Evolutionary conservation across 2,113 vertebrate species (phyloP), one percentile per base, ranked within the genome.

Genomic region (Pachyramphus minor): DNA sequence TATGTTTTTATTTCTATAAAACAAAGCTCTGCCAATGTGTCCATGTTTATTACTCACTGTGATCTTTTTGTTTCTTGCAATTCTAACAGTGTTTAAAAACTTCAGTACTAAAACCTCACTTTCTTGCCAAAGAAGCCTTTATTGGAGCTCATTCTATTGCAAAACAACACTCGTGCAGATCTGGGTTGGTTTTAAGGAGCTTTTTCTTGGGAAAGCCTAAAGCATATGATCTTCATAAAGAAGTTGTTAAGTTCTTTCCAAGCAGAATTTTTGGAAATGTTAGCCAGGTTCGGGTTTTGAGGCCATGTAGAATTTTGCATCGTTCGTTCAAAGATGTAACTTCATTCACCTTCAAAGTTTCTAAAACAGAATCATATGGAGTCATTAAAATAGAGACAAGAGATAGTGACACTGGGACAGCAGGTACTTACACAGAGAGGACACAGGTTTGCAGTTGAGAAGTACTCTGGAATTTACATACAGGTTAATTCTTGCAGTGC

Each of bases 1-100:
- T 95, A 92, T 60, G 93, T 87, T 95, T 96, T 92, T 90, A 88
- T 96, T 95, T 92, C 93, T 93, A 37, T 78, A 93, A 94, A 94
- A 92, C 95, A 95, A 93, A 97, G 71, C 77, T 82, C 83, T 96
- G 90, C 96, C 90, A 95, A 63, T 81, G 92, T 90, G 85, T 85
- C 88, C 88, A 0, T 95, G 66, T 95, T 93, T 94, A 85, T 94
- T 95, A 83, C 91, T 91, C 63, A 1, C 92, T 84, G 44, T 76
- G 72, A 86, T 96, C 92, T 86, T 94, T 96, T 91, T 35, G 74
- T 96, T 96, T 90, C 94, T 91, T 90, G 82, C 35, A 44, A 31
- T 91, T 83, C 67, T 27, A 94, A 77, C 24, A 66, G 39, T 82
- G 79, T 62, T 95, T 86, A 11, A 80, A 94, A 92, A 90, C 59